phyloP scores from a whole-genome alignment of 2,113 vertebrate species.

The Serinus canaria region DNA sequence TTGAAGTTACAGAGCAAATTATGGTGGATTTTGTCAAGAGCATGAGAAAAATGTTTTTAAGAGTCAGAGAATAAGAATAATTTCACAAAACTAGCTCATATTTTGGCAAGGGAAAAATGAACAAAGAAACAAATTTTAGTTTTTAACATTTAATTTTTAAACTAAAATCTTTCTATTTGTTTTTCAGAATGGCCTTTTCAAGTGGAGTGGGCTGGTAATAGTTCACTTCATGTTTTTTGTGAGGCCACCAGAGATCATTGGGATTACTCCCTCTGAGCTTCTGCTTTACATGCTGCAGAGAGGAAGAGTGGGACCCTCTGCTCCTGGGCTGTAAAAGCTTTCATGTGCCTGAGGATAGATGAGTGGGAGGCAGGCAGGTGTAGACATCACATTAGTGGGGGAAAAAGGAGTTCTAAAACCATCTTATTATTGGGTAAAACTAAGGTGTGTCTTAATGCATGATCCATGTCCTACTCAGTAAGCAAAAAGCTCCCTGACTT shows the following conservation, averaged over 20 bases:
- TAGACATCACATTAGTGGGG: not conserved
- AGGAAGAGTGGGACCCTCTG: not conserved
- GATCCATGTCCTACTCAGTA: not conserved
- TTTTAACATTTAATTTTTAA: not conserved
- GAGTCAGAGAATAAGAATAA: not conserved
- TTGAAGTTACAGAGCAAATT: not conserved
- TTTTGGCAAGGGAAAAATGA: not conserved
- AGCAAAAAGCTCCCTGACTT: not conserved
- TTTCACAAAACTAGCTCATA: not conserved
- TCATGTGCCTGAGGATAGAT: not conserved
- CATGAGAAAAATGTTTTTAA: not conserved
- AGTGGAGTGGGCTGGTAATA: not conserved
- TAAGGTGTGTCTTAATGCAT: accelerated
- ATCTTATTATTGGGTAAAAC: not conserved
- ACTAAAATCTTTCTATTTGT: not conserved
- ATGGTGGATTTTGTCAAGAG: not conserved
- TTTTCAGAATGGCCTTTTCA: not conserved
- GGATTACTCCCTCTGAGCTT: not conserved
- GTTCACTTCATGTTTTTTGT: not conserved
- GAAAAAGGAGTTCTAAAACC: not conserved
- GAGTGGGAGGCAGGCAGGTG: not conserved
- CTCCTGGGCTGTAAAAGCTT: not conserved
- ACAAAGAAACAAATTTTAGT: not conserved
- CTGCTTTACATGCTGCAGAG: not conserved
- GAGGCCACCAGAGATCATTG: not conserved